phyloP scores from a whole-genome alignment of 2,113 vertebrate species.

The Misgurnus mizolepis region DNA sequence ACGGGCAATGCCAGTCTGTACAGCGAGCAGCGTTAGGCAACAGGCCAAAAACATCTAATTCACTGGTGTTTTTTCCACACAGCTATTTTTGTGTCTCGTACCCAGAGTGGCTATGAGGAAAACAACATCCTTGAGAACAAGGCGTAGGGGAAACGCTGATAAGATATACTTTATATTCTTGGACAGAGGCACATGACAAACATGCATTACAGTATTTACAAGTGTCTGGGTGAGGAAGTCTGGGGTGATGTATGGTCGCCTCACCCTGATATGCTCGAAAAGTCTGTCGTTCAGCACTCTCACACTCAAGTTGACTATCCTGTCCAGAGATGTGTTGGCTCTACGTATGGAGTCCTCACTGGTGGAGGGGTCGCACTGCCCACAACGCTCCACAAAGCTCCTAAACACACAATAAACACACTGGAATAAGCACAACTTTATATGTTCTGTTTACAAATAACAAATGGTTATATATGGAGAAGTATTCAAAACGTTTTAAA shows the following conservation, averaged over 20 bases:
- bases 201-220: constrained; percentile 34
- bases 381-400: constrained; percentile 77
- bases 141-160: constrained; percentile 54
- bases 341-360: constrained; percentile 76
- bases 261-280: constrained; percentile 84
- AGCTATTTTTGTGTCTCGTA: constrained; percentile 54
- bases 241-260: constrained; percentile 37
- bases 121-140: constrained; percentile 59
- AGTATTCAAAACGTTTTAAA: no score
- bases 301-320: constrained; percentile 79
- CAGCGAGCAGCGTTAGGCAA: constrained; percentile 33
- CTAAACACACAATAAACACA: constrained; percentile 61
- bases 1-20: constrained; percentile 46
- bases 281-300: constrained; percentile 78
- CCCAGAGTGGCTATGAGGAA: constrained; percentile 27
- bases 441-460: not conserved
- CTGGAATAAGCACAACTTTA: constrained; percentile 6
- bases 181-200: constrained; percentile 30
- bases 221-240: constrained; percentile 14
- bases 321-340: constrained; percentile 75
- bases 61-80: constrained; percentile 47
- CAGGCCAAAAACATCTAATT: constrained; percentile 52
- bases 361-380: constrained; percentile 72
- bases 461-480: no score
- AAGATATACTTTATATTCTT: constrained; percentile 60